A percentile compares a stretch with the other conserved stretches of the same genome.
Conservation (phyloP, 2,113 vertebrate species). For the Cyprinodon tularosa region DNA sequence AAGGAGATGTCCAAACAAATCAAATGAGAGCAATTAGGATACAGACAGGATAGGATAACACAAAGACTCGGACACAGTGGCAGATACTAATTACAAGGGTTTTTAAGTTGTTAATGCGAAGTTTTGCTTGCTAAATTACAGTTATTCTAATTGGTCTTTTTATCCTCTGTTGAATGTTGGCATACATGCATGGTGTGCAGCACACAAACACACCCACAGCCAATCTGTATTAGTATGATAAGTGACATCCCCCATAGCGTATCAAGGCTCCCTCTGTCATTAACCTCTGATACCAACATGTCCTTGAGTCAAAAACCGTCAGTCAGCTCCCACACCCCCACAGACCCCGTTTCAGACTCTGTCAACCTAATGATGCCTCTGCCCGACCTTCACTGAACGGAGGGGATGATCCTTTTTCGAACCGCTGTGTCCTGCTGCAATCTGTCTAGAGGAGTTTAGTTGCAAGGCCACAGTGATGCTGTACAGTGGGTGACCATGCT, state of each 20-base stretch:
- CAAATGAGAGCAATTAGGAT: slow-evolving; percentile 66
- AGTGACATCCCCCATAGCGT: slow-evolving; percentile 53
- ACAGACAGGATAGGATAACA: slow-evolving; percentile 32
- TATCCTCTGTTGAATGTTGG: slow-evolving; percentile 5
- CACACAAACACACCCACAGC: slow-evolving; percentile 10
- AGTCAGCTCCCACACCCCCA: slow-evolving; percentile 49
- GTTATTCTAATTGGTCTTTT: neutral
- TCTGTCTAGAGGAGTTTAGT: slow-evolving; percentile 53
- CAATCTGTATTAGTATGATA: slow-evolving; percentile 62
- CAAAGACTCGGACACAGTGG: neutral
- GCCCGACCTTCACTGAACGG: slow-evolving; percentile 66
- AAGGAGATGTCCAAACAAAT: slow-evolving; percentile 51
- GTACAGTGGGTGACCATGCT: slow-evolving; percentile 50
- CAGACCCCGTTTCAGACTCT: slow-evolving; percentile 56
- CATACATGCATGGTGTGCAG: neutral
- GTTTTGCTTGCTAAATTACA: neutral
- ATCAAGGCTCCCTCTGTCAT: slow-evolving; percentile 70
- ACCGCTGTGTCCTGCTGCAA: slow-evolving; percentile 44
- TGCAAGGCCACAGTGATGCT: slow-evolving; percentile 60
- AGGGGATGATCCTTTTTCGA: slow-evolving; percentile 53
- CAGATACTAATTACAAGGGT: neutral
- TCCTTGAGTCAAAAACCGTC: slow-evolving; percentile 74
- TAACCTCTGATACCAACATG: slow-evolving; percentile 70
- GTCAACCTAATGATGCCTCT: slow-evolving; percentile 69
- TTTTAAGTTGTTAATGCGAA: neutral